Evolutionary conservation across 2,113 vertebrate genomes (phyloP).

Genomic region (Phycodurus eques): DNA sequence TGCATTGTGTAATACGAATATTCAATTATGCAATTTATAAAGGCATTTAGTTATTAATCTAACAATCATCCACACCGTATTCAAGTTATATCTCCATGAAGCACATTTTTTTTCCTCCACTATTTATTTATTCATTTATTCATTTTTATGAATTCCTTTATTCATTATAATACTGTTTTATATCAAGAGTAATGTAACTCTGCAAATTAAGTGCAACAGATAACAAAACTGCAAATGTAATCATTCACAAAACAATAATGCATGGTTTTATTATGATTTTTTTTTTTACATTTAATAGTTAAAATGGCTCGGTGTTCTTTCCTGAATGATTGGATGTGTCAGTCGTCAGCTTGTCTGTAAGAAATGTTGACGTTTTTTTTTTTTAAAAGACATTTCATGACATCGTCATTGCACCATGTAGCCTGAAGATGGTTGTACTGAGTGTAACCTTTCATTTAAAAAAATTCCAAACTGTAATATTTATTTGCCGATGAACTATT

Average conservation of each 20-base stretch:
- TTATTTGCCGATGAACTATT: slow-evolving; percentile 69
- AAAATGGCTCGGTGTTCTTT: background rate
- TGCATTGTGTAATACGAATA: no score
- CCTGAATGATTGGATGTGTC: background rate
- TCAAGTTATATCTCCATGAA: no score
- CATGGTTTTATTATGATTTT: no score
- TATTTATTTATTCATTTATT: no score
- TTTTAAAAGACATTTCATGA: background rate
- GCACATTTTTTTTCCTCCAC: no score
- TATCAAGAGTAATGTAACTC: background rate
- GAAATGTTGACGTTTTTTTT: no score
- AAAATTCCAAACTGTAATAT: slow-evolving; percentile 76
- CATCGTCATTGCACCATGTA: slow-evolving; percentile 22
- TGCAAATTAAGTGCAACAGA: background rate
- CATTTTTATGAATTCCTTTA: background rate
- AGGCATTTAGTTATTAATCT: no score
- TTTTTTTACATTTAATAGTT: no score
- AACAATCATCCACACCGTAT: no score
- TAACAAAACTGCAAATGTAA: background rate
- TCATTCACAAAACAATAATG: no score
- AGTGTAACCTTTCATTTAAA: slow-evolving; percentile 64
- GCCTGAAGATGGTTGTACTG: slow-evolving; percentile 58
- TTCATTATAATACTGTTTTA: background rate
- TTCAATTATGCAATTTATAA: no score
- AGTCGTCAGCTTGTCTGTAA: background rate